phyloP scores from a whole-genome alignment of 2,797 vertebrate species.

The Rousettus madagascariensis region DNA sequence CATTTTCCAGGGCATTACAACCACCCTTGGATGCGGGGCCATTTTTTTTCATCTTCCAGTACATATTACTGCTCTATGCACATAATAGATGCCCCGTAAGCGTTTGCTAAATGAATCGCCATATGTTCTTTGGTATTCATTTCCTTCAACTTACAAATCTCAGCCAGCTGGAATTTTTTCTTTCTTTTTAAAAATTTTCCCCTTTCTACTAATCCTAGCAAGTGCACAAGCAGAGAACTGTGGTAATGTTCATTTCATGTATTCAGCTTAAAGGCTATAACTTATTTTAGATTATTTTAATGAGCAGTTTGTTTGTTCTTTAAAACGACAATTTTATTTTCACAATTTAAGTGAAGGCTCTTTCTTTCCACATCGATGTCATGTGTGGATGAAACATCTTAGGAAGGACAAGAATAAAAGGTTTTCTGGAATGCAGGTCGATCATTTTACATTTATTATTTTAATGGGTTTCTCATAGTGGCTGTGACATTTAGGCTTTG shows the following conservation, averaged over 20 bases:
- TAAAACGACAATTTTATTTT: slow-evolving; percentile 48
- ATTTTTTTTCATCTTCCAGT: not conserved
- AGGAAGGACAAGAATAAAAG: not conserved
- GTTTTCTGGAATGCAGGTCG: slow-evolving; percentile 14
- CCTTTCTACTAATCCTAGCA: not conserved
- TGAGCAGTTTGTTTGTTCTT: slow-evolving; percentile 1
- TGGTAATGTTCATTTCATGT: slow-evolving; percentile 6
- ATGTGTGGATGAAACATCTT: not conserved
- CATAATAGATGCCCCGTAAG: not conserved
- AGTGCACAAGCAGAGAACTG: not conserved
- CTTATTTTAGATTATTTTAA: slow-evolving; percentile 14
- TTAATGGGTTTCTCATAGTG: slow-evolving; percentile 6
- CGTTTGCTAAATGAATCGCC: slow-evolving; percentile 17
- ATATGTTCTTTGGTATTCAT: not conserved
- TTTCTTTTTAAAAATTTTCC: not conserved
- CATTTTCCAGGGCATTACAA: not conserved
- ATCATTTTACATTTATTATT: slow-evolving; percentile 15
- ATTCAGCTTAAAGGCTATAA: slow-evolving; percentile 6
- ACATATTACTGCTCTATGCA: not conserved
- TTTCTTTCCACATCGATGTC: not conserved
- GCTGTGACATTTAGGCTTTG: slow-evolving; percentile 3
- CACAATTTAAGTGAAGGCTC: slow-evolving; percentile 1
- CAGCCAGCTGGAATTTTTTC: not conserved
- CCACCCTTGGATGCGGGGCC: not conserved
- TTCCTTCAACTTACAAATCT: slow-evolving; percentile 36